Conservation (phyloP, 92 coral and sea anemone species). For the Phenganax subtilis region DNA sequence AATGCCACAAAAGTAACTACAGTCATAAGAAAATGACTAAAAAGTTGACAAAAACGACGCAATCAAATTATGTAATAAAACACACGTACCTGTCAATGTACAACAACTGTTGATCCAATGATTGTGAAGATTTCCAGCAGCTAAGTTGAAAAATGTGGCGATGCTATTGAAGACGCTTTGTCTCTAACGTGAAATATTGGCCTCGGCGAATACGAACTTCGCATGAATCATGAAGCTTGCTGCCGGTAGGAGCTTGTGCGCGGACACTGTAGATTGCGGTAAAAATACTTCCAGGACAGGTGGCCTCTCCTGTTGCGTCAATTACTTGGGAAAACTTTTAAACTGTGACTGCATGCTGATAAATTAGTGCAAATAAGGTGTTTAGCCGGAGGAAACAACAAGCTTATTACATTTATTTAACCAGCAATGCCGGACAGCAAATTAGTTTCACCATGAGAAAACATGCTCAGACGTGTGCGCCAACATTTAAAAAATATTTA, state of each 20-base stretch:
- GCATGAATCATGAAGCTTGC: background rate
- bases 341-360: background rate
- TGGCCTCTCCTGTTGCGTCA: background rate
- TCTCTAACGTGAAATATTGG: slow-evolving; percentile 35
- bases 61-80: too few species aligned
- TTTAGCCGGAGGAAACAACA: slow-evolving; percentile 6
- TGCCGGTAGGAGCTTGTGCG: background rate
- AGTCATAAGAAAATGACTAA: too few species aligned
- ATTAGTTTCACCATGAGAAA: background rate
- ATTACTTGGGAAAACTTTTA: background rate
- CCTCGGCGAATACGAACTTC: slow-evolving; percentile 7
- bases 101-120: too few species aligned
- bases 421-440: background rate
- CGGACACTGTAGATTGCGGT: background rate
- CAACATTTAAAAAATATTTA: background rate
- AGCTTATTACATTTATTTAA: background rate
- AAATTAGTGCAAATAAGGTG: background rate
- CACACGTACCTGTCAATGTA: too few species aligned
- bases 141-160: background rate
- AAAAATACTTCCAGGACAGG: background rate
- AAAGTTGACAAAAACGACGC: too few species aligned
- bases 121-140: too few species aligned
- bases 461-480: background rate
- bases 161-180: slow-evolving; percentile 16
- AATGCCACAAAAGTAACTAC: too few species aligned